phyloP scores from a whole-genome alignment of 2,888 invertebrate species.

The Tricholauxania praeusta region DNA sequence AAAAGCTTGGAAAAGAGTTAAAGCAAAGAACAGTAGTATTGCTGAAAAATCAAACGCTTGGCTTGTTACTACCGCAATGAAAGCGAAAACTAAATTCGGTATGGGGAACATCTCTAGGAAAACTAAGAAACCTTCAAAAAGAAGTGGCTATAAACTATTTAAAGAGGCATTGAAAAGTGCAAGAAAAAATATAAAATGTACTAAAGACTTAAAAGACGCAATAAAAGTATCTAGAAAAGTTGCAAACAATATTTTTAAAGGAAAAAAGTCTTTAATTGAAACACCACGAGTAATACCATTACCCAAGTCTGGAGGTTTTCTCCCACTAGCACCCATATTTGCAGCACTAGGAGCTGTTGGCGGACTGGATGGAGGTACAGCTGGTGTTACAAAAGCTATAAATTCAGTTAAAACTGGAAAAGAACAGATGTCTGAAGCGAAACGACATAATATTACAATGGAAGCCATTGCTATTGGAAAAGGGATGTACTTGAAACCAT shows the following conservation, averaged over 20 bases:
- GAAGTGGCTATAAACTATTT: slow-evolving; percentile 31
- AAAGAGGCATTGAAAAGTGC: slow-evolving; percentile 28
- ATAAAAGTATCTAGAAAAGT: neutral
- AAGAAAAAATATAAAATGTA: slow-evolving; percentile 33
- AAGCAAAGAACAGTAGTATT: slow-evolving; percentile 32
- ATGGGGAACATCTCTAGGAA: slow-evolving; percentile 37
- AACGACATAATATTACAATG: slow-evolving; percentile 36
- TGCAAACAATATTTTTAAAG: neutral
- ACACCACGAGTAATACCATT: slow-evolving; percentile 55
- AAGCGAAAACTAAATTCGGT: slow-evolving; percentile 42
- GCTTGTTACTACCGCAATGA: slow-evolving; percentile 42
- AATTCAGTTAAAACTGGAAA: slow-evolving; percentile 55
- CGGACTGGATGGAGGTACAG: slow-evolving; percentile 57
- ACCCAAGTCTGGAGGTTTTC: slow-evolving; percentile 58
- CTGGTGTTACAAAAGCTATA: slow-evolving; percentile 54
- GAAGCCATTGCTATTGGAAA: slow-evolving; percentile 41
- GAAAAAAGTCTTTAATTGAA: slow-evolving; percentile 28
- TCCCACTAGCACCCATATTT: slow-evolving; percentile 58
- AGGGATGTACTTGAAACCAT: slow-evolving; percentile 56
- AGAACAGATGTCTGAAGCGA: slow-evolving; percentile 54
- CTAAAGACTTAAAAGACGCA: slow-evolving; percentile 34
- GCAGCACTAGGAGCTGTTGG: slow-evolving; percentile 50
- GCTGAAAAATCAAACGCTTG: slow-evolving; percentile 38
- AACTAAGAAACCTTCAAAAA: slow-evolving; percentile 14
- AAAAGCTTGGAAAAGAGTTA: slow-evolving; percentile 39